Conservation (phyloP, 2,797 vertebrate species). For the Amblyraja radiata region DNA sequence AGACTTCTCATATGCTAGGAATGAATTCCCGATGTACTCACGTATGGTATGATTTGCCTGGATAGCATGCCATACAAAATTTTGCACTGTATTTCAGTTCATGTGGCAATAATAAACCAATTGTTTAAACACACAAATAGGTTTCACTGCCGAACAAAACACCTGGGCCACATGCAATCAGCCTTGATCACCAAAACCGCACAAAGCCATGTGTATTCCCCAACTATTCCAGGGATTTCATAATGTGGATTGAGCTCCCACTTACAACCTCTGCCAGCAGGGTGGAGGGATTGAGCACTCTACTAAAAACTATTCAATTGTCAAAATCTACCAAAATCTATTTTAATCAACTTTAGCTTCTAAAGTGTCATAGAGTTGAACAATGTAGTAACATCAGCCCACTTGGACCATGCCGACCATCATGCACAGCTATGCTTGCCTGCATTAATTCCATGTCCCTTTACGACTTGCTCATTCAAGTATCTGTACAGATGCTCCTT, state of each 20-base stretch:
- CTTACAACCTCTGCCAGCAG: background rate
- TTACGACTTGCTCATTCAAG: too few relatives aligned
- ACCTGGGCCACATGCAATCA: background rate
- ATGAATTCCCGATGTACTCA: too few relatives aligned
- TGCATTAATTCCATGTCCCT: too few relatives aligned
- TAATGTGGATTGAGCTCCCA: background rate
- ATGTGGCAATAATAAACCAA: too few relatives aligned
- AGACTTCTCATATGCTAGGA: too few relatives aligned
- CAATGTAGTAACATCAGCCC: too few relatives aligned
- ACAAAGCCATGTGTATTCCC: background rate
- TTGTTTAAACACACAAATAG: background rate
- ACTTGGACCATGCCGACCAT: too few relatives aligned
- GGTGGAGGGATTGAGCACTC: background rate
- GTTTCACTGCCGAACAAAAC: background rate
- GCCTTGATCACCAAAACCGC: background rate
- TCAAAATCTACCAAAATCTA: background rate
- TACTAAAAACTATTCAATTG: background rate
- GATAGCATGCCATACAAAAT: too few relatives aligned
- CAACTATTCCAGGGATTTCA: background rate
- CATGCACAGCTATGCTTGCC: too few relatives aligned
- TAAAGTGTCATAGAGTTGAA: background rate
- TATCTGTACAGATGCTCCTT: too few relatives aligned
- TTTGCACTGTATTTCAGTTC: too few relatives aligned
- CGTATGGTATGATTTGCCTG: too few relatives aligned
- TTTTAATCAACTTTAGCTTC: background rate